Evolutionary conservation across 2,888 invertebrate genomes (phyloP).

Genomic region (Blastobasis adustella): DNA sequence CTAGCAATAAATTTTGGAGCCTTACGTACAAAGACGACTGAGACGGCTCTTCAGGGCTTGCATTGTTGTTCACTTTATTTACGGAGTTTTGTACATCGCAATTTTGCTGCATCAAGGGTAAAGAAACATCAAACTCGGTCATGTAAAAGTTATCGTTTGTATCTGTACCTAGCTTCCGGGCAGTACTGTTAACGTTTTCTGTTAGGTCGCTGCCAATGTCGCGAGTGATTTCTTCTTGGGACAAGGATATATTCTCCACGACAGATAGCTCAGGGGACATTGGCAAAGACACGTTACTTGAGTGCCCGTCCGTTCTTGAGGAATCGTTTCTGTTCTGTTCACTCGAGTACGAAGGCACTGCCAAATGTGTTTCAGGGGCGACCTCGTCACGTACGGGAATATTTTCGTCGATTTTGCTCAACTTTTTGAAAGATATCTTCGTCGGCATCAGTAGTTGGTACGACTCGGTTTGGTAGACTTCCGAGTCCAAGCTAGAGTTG

Average conservation of each 20-base stretch:
- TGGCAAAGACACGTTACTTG: slow-evolving; percentile 49
- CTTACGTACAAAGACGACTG: slow-evolving; percentile 46
- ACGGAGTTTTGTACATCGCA: slow-evolving; percentile 16
- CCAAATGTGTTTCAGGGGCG: background rate
- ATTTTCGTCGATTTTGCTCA: slow-evolving; percentile 42
- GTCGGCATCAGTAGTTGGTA: slow-evolving; percentile 43
- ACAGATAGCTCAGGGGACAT: slow-evolving; percentile 58
- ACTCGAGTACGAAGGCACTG: no score
- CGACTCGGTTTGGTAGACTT: slow-evolving; percentile 50
- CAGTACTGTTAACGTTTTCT: slow-evolving; percentile 23
- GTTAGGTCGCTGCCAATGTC: slow-evolving; percentile 17
- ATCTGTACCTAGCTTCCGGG: slow-evolving; percentile 10
- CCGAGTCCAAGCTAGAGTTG: slow-evolving; percentile 30
- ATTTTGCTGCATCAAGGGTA: slow-evolving; percentile 51
- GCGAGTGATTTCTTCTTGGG: slow-evolving; percentile 22
- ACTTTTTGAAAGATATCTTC: slow-evolving; percentile 15
- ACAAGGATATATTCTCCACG: slow-evolving; percentile 55
- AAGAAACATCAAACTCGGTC: slow-evolving; percentile 36
- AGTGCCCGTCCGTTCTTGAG: slow-evolving; percentile 25
- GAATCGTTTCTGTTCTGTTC: background rate
- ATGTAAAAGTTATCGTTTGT: slow-evolving; percentile 31
- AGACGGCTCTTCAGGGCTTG: slow-evolving; percentile 30
- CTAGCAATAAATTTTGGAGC: slow-evolving; percentile 44
- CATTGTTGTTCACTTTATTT: slow-evolving; percentile 32
- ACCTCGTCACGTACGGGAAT: no score